Percentiles rank a stretch among this genome's conserved stretches.
These are phyloP conservation scores for Neogale vison DNA, from an alignment of 2,113 vertebrate species.

Conservation along the genomic window DNA sequence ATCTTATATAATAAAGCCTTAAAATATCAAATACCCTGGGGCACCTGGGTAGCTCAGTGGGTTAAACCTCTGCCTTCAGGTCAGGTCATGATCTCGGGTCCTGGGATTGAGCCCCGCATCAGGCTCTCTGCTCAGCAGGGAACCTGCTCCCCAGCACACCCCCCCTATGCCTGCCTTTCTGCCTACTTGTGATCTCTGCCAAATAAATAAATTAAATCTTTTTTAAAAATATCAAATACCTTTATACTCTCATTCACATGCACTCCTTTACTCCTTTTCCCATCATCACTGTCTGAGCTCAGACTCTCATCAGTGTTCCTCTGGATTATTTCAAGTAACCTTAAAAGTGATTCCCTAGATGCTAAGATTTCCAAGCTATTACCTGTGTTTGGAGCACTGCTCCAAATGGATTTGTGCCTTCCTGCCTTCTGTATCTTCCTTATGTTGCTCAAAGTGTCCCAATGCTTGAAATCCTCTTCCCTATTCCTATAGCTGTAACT, in stretches of 20 bases:
- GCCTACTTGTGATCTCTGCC: too few species aligned
- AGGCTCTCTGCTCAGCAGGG: too few species aligned
- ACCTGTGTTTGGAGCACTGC: not conserved
- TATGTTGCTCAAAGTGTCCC: not conserved
- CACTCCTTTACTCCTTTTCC: not conserved
- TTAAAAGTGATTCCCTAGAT: not conserved
- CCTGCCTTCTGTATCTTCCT: not conserved
- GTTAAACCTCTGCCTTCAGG: too few species aligned
- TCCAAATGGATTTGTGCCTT: not conserved
- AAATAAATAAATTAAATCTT: too few species aligned
- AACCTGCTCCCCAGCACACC: too few species aligned
- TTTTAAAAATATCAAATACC: not conserved
- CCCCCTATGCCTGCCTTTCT: too few species aligned
- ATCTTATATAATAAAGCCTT: not conserved
- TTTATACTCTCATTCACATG: not conserved
- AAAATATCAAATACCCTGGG: slow-evolving; percentile 24
- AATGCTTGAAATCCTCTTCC: not conserved
- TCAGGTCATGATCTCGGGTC: too few species aligned
- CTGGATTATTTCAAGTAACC: not conserved
- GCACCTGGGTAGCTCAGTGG: too few species aligned
- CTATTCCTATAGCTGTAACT: not conserved
- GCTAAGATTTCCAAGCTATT: not conserved
- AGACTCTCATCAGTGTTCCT: not conserved
- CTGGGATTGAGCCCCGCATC: too few species aligned
- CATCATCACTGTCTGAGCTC: not conserved